phyloP scores from a whole-genome alignment of 2,797 vertebrate genomes.

The Coendou prehensilis region DNA sequence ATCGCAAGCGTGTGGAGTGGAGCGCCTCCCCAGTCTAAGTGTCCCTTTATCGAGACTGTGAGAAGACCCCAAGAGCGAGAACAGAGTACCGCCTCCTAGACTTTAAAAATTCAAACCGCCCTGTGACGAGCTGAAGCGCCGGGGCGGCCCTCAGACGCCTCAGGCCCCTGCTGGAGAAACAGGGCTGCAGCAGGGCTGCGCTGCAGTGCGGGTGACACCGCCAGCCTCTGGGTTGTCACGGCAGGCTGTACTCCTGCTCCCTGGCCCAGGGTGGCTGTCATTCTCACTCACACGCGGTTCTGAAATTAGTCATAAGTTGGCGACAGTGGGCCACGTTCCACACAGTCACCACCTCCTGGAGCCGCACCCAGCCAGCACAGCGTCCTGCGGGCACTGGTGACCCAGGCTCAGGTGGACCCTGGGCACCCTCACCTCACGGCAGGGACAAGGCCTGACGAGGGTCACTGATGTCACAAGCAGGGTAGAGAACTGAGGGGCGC shows the following conservation, averaged over 20 bases:
- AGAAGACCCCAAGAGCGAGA: constrained; percentile 56
- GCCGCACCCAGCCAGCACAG: background rate
- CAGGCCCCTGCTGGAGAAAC: background rate
- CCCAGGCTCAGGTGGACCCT: accelerated
- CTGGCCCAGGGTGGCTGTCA: background rate
- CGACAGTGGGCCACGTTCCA: background rate
- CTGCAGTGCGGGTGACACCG: background rate
- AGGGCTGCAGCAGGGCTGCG: background rate
- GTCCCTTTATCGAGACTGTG: background rate
- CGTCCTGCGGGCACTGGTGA: background rate
- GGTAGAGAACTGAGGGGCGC: background rate
- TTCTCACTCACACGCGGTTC: background rate
- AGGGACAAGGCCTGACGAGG: background rate
- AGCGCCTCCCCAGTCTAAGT: background rate
- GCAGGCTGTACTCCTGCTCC: background rate
- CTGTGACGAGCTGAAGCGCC: background rate
- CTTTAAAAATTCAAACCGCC: background rate
- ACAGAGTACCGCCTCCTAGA: background rate
- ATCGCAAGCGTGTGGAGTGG: background rate
- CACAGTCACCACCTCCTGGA: background rate
- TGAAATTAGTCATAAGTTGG: background rate
- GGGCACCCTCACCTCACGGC: accelerated
- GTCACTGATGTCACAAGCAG: background rate
- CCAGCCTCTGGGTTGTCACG: too few relatives aligned
- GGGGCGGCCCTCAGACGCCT: background rate